Evolutionary conservation across 2,888 invertebrate genomes (phyloP).

Genomic region (Corythucha ciliata): DNA sequence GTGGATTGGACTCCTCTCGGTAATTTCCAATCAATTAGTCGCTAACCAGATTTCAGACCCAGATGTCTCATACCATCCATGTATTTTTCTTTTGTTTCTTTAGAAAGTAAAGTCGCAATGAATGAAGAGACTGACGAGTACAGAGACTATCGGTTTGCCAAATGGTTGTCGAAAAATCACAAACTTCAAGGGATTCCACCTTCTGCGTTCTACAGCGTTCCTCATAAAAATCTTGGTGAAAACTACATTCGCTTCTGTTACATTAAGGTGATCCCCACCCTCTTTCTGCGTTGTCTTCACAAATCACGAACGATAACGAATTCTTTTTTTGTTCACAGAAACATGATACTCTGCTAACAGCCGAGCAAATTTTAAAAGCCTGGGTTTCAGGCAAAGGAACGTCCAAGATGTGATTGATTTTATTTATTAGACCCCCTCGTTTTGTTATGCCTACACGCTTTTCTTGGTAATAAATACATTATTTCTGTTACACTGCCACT

Average conservation of each 20-base stretch:
- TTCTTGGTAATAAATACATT: no score
- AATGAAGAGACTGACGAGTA: slow-evolving; percentile 59
- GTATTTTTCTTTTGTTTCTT: slow-evolving; percentile 4
- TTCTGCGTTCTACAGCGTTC: slow-evolving; percentile 78
- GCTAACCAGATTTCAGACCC: neutral
- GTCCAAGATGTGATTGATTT: no score
- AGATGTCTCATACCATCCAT: neutral
- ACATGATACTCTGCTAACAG: slow-evolving; percentile 60
- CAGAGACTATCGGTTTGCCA: slow-evolving; percentile 85
- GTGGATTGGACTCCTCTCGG: slow-evolving; percentile 53
- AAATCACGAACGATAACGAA: neutral
- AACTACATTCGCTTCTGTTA: slow-evolving; percentile 88
- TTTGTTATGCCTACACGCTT: no score
- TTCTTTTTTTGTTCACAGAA: slow-evolving; percentile 45
- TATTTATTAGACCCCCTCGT: no score
- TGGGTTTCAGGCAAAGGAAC: slow-evolving; percentile 44
- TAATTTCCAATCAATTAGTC: slow-evolving; percentile 15
- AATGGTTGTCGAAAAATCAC: slow-evolving; percentile 89
- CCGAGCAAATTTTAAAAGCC: slow-evolving; percentile 54
- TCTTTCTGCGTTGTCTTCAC: neutral
- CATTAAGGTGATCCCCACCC: slow-evolving; percentile 59
- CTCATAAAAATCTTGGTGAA: slow-evolving; percentile 71
- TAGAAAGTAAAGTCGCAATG: slow-evolving; percentile 48
- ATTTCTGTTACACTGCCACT: no score
- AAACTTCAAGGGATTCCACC: slow-evolving; percentile 91